Conservation (phyloP, 2,888 invertebrate species). For the Girardia tigrina region DNA sequence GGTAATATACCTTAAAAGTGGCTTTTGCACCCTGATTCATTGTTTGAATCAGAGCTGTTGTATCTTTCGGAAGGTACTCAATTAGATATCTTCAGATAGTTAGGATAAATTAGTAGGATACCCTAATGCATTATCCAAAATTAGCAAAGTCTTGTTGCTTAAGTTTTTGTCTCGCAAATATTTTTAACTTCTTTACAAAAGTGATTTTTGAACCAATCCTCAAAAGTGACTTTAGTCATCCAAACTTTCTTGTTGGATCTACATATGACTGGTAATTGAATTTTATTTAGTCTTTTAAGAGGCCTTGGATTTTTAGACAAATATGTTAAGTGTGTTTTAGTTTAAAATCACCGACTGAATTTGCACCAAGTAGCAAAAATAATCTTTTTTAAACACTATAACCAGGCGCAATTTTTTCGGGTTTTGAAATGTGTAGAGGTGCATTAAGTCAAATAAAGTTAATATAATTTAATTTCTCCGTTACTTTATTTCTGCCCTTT, state of each 20-base stretch:
- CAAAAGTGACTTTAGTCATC: neutral
- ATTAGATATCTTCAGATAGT: no score
- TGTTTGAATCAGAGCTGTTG: neutral
- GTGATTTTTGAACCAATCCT: neutral
- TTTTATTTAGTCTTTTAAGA: slow-evolving; percentile 38
- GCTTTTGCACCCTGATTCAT: no score
- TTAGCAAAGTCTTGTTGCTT: neutral
- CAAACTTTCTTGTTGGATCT: slow-evolving; percentile 3
- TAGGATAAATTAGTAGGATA: neutral
- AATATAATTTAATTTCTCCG: no score
- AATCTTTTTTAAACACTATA: slow-evolving; percentile 39
- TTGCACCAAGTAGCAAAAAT: slow-evolving; percentile 42
- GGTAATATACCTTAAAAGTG: neutral
- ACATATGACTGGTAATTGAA: neutral
- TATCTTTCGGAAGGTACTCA: neutral
- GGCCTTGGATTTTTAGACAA: slow-evolving; percentile 43
- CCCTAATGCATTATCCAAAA: neutral
- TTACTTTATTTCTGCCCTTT: no score
- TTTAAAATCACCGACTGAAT: slow-evolving; percentile 42
- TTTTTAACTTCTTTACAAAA: neutral
- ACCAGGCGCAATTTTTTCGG: neutral
- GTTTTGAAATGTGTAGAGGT: slow-evolving; percentile 18
- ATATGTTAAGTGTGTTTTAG: slow-evolving; percentile 44
- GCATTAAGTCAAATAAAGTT: neutral
- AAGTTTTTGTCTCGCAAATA: neutral